Evolutionary conservation across 2,797 vertebrate genomes (phyloP).

Genomic region (Macropus fuliginosus): DNA sequence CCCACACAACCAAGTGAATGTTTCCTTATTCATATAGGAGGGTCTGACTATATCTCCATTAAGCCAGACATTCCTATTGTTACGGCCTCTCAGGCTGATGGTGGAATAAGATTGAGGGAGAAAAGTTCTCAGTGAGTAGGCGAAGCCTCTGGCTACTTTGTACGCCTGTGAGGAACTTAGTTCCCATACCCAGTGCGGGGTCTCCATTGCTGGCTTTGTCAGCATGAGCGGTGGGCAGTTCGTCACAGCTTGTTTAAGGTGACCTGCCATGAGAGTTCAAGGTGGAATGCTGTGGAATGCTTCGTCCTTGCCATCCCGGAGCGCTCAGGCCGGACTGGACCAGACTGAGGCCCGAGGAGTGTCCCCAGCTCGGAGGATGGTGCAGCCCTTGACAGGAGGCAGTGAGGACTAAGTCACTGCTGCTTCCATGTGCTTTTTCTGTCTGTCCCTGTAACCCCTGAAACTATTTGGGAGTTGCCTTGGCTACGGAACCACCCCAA

Average conservation of each 20-base stretch:
- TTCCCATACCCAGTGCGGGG: neutral
- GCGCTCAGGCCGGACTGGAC: rapidly evolving
- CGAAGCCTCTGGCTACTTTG: neutral
- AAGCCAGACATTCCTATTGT: neutral
- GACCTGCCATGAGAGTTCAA: neutral
- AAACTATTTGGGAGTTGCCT: neutral
- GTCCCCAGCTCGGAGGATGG: neutral
- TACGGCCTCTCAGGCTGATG: neutral
- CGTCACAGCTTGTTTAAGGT: neutral
- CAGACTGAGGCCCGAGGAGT: neutral
- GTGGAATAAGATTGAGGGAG: neutral
- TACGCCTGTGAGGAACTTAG: neutral
- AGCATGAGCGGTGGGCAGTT: neutral
- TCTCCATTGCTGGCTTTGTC: neutral
- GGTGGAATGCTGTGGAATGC: neutral
- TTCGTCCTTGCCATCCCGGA: neutral
- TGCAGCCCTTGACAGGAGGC: neutral
- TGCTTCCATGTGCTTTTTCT: neutral
- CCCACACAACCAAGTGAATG: neutral
- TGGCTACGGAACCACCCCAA: neutral
- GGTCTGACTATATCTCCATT: neutral
- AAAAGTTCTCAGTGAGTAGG: neutral
- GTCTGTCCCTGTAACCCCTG: neutral
- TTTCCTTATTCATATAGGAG: neutral
- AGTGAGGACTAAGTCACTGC: neutral